A percentile compares a stretch with the other conserved stretches of the same genome.
These are phyloP conservation scores for Ferdinandea cuprea DNA, from an alignment of 2,888 invertebrate genomes.

Conservation along the genomic window DNA sequence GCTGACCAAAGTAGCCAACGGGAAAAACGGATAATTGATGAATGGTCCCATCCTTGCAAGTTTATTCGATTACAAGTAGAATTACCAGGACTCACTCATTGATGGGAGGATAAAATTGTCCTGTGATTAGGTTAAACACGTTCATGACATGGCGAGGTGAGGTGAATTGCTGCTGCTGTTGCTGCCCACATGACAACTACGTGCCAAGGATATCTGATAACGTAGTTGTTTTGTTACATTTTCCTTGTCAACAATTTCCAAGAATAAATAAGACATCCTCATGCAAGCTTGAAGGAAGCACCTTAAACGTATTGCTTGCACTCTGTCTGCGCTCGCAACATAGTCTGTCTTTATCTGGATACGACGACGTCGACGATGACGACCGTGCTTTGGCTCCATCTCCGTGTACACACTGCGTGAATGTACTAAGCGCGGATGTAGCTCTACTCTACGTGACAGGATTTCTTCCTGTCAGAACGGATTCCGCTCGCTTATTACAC, in stretches of 20 bases:
- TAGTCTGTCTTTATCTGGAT: constrained; percentile 5
- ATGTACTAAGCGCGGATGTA: constrained; percentile 22
- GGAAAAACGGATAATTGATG: constrained; percentile 60
- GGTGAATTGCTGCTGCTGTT: no score
- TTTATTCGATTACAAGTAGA: constrained; percentile 59
- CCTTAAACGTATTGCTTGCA: constrained; percentile 33
- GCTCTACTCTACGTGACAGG: constrained; percentile 68
- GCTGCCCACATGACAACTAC: constrained; percentile 61
- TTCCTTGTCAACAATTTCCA: constrained; percentile 54
- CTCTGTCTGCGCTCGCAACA: not conserved
- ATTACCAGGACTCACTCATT: constrained; percentile 63
- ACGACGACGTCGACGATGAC: not conserved
- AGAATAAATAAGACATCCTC: constrained; percentile 51
- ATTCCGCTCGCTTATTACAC: constrained; percentile 66
- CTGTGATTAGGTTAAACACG: constrained; percentile 65
- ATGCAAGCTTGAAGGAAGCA: constrained; percentile 23
- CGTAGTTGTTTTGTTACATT: constrained; percentile 9
- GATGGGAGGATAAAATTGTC: constrained; percentile 52
- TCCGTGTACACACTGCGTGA: not conserved
- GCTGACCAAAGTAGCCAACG: constrained; percentile 1
- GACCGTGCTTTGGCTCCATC: no score
- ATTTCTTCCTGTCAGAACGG: constrained; percentile 71
- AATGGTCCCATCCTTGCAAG: constrained; percentile 40
- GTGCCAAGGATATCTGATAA: constrained; percentile 66
- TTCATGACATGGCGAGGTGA: constrained; percentile 8